phyloP scores from a whole-genome alignment of 2,797 vertebrate species.

The Taeniopygia guttata region DNA sequence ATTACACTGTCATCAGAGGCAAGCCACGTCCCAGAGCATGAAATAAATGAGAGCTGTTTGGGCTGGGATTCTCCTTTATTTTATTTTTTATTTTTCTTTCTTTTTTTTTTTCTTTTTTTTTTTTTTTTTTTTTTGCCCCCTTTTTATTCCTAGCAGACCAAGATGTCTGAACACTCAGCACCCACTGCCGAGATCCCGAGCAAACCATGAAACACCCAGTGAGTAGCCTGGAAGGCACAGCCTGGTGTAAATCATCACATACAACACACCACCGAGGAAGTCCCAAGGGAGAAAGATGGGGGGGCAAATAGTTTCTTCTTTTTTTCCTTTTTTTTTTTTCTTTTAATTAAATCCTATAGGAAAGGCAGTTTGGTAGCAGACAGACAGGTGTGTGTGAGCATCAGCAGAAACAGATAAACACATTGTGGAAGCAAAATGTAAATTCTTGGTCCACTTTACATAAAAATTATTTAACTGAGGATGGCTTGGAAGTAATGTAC shows the following conservation, averaged over 20 bases:
- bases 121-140: fast-evolving
- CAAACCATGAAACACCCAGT: slow-evolving; percentile 30
- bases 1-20: slow-evolving; percentile 76
- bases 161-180: slow-evolving; percentile 16
- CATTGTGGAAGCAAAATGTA: neutral
- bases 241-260: slow-evolving; percentile 57
- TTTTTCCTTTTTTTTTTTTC: neutral
- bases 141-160: neutral
- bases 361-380: neutral
- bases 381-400: neutral
- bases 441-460: neutral
- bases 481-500: neutral
- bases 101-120: fast-evolving
- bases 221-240: slow-evolving; percentile 49
- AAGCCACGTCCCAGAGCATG: slow-evolving; percentile 60
- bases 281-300: slow-evolving; percentile 30
- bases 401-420: neutral
- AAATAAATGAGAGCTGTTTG: slow-evolving; percentile 72
- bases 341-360: neutral
- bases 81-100: too few species aligned
- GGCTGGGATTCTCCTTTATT: neutral
- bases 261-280: slow-evolving; percentile 58
- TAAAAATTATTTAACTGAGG: neutral
- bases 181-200: neutral
- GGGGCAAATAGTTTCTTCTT: fast-evolving